Conservation (phyloP, 2,113 vertebrate genomes). For the Orcinus orca region DNA sequence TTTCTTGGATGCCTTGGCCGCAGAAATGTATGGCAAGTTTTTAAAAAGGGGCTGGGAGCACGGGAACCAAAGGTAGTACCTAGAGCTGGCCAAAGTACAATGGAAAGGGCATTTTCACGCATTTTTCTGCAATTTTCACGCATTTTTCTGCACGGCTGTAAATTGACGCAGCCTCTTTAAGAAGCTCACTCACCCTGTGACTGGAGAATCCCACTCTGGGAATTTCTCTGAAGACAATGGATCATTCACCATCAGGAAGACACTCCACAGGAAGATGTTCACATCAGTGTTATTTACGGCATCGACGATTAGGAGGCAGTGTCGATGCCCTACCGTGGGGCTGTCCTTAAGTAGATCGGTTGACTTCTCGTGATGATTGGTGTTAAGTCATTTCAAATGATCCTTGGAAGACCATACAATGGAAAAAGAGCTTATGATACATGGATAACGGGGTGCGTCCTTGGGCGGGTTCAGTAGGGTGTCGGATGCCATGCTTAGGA, state of each 20-base stretch:
- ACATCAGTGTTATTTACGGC: too few relatives aligned
- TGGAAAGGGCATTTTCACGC: accelerated
- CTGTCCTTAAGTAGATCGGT: accelerated
- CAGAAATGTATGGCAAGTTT: neutral
- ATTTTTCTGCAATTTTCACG: neutral
- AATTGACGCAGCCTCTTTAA: accelerated
- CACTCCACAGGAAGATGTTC: accelerated
- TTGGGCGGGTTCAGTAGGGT: neutral
- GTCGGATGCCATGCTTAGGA: neutral
- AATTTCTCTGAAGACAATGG: neutral
- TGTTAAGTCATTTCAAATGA: neutral
- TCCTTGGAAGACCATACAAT: neutral
- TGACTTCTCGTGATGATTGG: neutral
- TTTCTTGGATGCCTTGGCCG: neutral
- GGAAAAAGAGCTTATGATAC: neutral
- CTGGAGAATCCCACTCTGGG: neutral
- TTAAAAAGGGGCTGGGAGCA: too few relatives aligned
- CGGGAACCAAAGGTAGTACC: accelerated
- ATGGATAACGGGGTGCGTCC: neutral
- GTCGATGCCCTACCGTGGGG: accelerated
- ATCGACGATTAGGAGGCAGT: accelerated
- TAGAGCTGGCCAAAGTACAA: neutral
- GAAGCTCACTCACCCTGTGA: neutral
- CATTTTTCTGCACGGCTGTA: too few relatives aligned
- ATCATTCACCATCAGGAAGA: accelerated